Conservation (phyloP, 2,113 vertebrate genomes). For the Ameiurus melas region DNA sequence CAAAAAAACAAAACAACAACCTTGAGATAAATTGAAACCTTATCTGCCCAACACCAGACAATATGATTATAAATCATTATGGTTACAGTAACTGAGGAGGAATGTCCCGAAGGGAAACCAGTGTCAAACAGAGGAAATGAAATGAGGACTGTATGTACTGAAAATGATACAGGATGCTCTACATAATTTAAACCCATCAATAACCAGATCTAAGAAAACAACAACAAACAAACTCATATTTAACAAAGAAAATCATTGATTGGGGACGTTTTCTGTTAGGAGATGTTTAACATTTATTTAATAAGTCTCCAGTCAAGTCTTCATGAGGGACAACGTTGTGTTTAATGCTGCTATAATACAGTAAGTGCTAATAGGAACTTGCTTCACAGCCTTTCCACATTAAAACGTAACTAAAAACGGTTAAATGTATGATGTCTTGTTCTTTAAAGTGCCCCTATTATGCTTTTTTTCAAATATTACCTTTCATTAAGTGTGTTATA, state of each 20-base stretch:
- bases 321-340: background rate
- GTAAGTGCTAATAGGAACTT: background rate
- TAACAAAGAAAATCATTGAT: background rate
- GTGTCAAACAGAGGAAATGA: background rate
- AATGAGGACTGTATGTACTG: background rate
- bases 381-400: background rate
- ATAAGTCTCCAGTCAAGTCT: background rate
- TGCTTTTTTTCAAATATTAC: no score
- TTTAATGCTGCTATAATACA: background rate
- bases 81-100: background rate
- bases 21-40: background rate
- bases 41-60: background rate
- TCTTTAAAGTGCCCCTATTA: background rate
- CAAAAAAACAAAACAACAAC: background rate
- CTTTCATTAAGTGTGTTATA: no score
- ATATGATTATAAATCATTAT: background rate
- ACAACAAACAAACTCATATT: background rate
- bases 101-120: background rate
- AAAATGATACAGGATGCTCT: background rate
- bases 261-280: background rate
- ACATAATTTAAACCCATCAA: background rate
- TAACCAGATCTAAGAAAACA: background rate
- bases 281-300: background rate
- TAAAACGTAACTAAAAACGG: background rate
- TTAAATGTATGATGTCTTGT: background rate